Evolutionary conservation across 2,888 invertebrate genomes (phyloP).

Genomic region (Steinernema hermaphroditum): DNA sequence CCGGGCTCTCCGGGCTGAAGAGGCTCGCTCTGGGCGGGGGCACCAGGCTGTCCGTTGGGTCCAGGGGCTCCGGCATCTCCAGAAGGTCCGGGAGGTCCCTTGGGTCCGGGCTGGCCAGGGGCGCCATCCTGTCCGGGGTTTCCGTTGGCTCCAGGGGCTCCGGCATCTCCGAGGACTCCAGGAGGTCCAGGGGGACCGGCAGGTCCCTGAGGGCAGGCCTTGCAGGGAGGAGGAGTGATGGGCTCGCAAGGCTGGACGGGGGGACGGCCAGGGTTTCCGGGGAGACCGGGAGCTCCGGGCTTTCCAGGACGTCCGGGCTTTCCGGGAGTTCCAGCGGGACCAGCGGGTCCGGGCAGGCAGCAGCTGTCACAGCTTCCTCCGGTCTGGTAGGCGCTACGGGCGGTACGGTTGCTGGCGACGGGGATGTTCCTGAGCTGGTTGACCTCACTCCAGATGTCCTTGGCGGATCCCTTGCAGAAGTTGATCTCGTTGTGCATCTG

Average conservation of each 20-base stretch:
- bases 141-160: conserved; percentile 46
- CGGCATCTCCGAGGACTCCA: conserved; percentile 50
- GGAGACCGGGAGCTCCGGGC: no score
- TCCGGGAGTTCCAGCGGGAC: no score
- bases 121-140: conserved; percentile 38
- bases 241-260: no score
- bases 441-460: conserved; percentile 58
- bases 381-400: no score
- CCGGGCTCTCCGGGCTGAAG: not conserved
- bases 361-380: no score
- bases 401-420: no score
- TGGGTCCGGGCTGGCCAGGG: conserved; percentile 40
- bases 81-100: conserved; percentile 40
- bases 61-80: conserved; percentile 47
- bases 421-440: no score
- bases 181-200: conserved; percentile 48
- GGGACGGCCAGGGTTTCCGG: no score
- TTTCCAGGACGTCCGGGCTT: no score
- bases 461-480: conserved; percentile 54
- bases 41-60: conserved; percentile 40
- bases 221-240: no score
- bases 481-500: conserved; percentile 51
- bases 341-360: no score
- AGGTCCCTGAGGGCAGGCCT: conserved; percentile 29
- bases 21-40: conserved; percentile 7